These are phyloP conservation scores for Numenius phaeopus DNA, from an alignment of 2,797 vertebrate genomes.

Conservation along the genomic window DNA sequence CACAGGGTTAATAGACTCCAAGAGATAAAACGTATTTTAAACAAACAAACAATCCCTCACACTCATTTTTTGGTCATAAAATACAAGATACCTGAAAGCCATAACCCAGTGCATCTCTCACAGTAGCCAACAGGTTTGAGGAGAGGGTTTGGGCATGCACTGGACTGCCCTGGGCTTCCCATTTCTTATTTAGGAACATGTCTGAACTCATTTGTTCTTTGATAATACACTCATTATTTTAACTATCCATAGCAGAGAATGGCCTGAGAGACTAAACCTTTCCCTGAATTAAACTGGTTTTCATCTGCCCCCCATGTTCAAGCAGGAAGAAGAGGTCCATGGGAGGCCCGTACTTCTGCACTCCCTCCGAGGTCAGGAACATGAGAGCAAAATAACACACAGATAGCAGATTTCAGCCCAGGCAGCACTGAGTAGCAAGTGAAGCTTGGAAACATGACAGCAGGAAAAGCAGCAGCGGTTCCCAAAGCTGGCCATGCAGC, in stretches of 20 bases:
- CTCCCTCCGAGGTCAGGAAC: not conserved
- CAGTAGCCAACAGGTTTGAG: not conserved
- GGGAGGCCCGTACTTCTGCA: not conserved
- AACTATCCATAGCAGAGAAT: not conserved
- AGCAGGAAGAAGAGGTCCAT: not conserved
- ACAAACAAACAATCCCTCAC: not conserved
- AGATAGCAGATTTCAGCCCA: not conserved
- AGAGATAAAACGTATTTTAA: not conserved
- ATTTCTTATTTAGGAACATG: not conserved
- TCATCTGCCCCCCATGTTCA: not conserved
- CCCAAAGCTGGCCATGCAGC: not conserved
- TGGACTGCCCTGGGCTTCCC: not conserved
- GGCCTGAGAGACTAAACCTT: not conserved
- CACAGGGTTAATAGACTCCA: not conserved
- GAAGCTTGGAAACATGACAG: not conserved
- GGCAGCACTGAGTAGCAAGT: not conserved
- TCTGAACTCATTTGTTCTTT: not conserved
- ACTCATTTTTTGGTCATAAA: not conserved
- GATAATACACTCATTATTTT: not conserved
- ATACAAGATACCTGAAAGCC: not conserved
- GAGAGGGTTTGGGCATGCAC: not conserved
- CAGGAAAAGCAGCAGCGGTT: not conserved
- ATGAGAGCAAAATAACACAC: not conserved
- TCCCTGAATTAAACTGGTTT: not conserved
- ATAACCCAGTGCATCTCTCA: not conserved